phyloP scores from a whole-genome alignment of 2,797 vertebrate species.

The Sebastes cheni region DNA sequence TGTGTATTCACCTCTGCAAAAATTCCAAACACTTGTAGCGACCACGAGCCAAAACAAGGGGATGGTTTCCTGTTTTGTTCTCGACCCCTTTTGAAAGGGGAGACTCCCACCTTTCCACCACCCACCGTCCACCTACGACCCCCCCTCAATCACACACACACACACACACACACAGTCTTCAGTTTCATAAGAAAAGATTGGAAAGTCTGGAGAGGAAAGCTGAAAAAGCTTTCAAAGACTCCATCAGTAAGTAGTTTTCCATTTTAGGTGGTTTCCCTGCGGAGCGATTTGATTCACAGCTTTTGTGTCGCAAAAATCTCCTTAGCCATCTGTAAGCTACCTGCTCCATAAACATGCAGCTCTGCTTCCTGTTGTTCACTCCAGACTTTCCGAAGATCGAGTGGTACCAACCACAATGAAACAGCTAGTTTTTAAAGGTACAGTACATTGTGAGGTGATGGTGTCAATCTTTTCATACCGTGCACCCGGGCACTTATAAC shows the following conservation, averaged over 20 bases:
- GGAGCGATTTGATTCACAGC: conserved; percentile 13
- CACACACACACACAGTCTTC: background rate
- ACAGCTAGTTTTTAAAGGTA: background rate
- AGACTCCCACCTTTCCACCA: conserved; percentile 60
- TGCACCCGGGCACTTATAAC: background rate
- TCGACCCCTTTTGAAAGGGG: conserved; percentile 64
- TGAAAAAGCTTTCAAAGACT: conserved; percentile 45
- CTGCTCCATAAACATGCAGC: conserved; percentile 53
- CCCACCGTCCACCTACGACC: conserved; percentile 7
- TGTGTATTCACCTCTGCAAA: conserved; percentile 66
- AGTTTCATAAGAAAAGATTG: conserved; percentile 30
- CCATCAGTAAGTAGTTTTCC: conserved; percentile 61
- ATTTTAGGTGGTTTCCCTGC: conserved; percentile 31
- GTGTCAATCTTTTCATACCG: background rate
- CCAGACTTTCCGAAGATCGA: conserved; percentile 26
- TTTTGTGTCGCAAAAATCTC: conserved; percentile 42
- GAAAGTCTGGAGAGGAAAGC: conserved; percentile 55
- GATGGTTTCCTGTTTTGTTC: conserved; percentile 79
- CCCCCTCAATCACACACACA: background rate
- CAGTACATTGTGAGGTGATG: background rate
- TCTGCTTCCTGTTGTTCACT: conserved; percentile 56
- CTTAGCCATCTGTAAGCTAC: conserved; percentile 6
- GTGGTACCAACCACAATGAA: conserved; percentile 4
- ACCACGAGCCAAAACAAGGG: conserved; percentile 73
- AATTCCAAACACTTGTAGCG: conserved; percentile 78